Base-by-base conservation (phyloP, 2,888 invertebrate species). In the Lasioglossum pauxillum region DNA sequence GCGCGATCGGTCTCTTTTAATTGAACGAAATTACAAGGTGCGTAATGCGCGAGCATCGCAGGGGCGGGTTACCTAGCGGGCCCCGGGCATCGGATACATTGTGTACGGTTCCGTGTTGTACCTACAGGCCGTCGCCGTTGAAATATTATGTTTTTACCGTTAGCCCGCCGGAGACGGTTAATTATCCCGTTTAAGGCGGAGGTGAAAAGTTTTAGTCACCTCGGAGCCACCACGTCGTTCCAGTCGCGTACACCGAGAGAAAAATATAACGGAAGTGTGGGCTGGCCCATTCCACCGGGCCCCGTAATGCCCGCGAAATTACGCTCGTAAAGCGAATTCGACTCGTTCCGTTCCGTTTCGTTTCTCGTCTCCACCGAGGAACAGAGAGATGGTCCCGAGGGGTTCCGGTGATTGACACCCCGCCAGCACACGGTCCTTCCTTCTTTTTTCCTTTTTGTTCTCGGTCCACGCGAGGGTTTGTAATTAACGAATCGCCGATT, bases 21-120 rank as follows among this genome's bases (percentile, higher is more conserved):
- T 93, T 91, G 89, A 90, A 88, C 89, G 76, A 92, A 93, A 93
- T 93, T 92, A 92, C 90, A 93, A 92, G 93, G 93, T 91, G 91
- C 91, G 92, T 93, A 92, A 93, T 90, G 92, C 89, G 85, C 89
- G 89, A 87, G 91, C 90, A 90, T 88, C 87, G 85, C 81, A 89
- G 77, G 69, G 41, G 69, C 69, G 75, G 84, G 84, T 64, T 64
- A 16, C 31, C 64, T 64, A 64, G 64, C 27, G 31, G 16, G 31
- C 31, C 27, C 64, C 4, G 64, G 64, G 31, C 64, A 80, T 80
- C 73, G 80, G 75, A 57, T 80, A 88, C 84, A 83, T 83, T 89
- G 80, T 78, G 78, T 76, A 80, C 80, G 79, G 35, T 64, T n/a
- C 67, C 57, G 75, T 85, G 67, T 75, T 35, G 73, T 83, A 83